phyloP scores from a whole-genome alignment of 2,888 invertebrate species.

The Bimastos eiseni region DNA sequence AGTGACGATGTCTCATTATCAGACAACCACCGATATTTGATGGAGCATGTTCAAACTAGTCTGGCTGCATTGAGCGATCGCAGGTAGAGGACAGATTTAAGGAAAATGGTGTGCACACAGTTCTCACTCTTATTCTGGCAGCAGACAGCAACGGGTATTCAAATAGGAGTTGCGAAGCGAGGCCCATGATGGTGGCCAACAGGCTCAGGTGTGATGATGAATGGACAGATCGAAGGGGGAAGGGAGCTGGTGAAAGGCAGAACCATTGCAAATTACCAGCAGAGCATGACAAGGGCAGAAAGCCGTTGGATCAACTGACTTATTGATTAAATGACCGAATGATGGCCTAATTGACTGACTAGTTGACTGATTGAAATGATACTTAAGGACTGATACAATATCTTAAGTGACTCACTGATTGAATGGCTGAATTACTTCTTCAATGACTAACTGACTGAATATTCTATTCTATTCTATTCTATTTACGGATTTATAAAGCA shows the following conservation, averaged over 20 bases:
- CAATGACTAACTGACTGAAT: no score
- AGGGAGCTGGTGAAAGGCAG: neutral
- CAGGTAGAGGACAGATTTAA: neutral
- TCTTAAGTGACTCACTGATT: no score
- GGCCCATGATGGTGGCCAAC: neutral
- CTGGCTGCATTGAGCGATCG: neutral
- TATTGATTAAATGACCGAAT: neutral
- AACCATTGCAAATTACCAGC: neutral
- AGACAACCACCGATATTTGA: neutral
- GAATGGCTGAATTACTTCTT: no score
- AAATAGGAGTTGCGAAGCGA: neutral
- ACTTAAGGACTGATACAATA: no score
- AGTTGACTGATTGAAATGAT: neutral
- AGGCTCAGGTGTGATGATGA: neutral
- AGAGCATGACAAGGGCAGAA: neutral
- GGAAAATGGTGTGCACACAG: neutral
- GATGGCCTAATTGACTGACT: neutral
- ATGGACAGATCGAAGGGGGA: neutral
- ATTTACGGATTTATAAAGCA: no score
- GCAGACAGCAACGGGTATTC: neutral
- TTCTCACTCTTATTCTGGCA: neutral
- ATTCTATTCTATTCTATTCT: no score
- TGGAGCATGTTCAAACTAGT: neutral
- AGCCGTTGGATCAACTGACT: neutral
- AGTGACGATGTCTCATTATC: neutral